These are phyloP conservation scores for Anomalospiza imberbis DNA, from an alignment of 2,797 vertebrate species.

Conservation along the genomic window DNA sequence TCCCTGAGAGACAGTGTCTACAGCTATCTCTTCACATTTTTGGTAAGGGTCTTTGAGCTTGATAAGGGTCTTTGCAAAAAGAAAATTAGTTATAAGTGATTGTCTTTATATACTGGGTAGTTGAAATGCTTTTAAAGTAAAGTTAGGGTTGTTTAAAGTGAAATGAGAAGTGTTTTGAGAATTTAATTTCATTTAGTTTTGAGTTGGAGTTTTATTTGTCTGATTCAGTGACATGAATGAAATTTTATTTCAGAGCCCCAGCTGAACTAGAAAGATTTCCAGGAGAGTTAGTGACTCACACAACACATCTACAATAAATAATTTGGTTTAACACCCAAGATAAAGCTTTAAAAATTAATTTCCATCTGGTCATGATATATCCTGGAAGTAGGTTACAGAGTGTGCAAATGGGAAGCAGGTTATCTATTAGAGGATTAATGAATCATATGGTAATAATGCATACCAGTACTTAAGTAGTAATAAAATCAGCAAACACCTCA, in stretches of 20 bases:
- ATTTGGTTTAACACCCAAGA: background rate
- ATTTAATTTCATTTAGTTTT: background rate
- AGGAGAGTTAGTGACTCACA: background rate
- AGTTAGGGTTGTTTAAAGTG: background rate
- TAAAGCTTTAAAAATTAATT: slow-evolving; percentile 6
- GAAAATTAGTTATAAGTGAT: background rate
- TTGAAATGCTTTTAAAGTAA: background rate
- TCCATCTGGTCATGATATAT: background rate
- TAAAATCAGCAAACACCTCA: background rate
- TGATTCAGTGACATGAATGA: background rate
- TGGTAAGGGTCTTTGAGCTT: background rate
- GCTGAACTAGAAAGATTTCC: background rate
- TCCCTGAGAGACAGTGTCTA: background rate
- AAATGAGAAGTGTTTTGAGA: background rate
- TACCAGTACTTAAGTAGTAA: background rate
- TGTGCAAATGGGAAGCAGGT: background rate
- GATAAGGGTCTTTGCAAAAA: background rate
- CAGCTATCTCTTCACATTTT: background rate
- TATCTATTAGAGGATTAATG: background rate
- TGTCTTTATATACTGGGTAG: background rate
- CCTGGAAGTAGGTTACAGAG: background rate
- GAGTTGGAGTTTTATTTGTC: background rate
- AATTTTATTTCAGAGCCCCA: background rate
- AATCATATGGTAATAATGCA: background rate
- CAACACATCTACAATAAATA: background rate